These are phyloP conservation scores for Heliconius aoede DNA, from an alignment of 2,888 invertebrate genomes.

Conservation along the genomic window DNA sequence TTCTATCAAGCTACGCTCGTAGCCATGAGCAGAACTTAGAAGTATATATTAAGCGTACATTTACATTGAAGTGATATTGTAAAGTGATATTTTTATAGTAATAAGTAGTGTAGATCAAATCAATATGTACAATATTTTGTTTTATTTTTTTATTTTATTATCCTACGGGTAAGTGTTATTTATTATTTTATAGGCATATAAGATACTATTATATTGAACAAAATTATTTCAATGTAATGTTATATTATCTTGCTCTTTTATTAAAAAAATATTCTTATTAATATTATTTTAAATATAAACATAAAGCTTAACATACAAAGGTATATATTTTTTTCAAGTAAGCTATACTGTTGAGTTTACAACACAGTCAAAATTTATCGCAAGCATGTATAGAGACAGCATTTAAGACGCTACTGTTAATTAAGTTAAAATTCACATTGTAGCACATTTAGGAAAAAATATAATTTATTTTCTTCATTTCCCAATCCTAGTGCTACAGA, in stretches of 20 bases:
- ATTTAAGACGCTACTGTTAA: background rate
- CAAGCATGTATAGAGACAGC: background rate
- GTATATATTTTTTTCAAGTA: background rate
- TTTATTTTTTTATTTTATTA: slow-evolving; percentile 53
- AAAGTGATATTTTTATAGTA: slow-evolving; percentile 52
- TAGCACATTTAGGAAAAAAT: background rate
- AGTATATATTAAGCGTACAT: slow-evolving; percentile 47
- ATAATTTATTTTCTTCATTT: background rate
- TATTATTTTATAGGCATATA: background rate
- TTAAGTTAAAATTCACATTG: background rate
- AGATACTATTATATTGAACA: background rate
- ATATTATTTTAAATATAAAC: too few species aligned
- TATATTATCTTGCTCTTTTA: too few species aligned
- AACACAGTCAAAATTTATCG: background rate
- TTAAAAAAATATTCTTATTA: too few species aligned
- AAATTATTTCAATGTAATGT: too few species aligned
- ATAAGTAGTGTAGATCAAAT: slow-evolving; percentile 49
- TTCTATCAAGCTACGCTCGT: slow-evolving; percentile 50
- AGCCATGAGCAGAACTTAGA: slow-evolving; percentile 56
- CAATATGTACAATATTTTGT: slow-evolving; percentile 51
- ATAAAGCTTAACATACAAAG: background rate
- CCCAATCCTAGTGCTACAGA: background rate
- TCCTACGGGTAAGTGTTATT: slow-evolving; percentile 57
- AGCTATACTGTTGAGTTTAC: background rate
- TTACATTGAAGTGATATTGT: slow-evolving; percentile 54